Percentiles rank a stretch among this genome's conserved stretches.
phyloP scores from a whole-genome alignment of 2,113 vertebrate species.

The Crotalus viridis region DNA sequence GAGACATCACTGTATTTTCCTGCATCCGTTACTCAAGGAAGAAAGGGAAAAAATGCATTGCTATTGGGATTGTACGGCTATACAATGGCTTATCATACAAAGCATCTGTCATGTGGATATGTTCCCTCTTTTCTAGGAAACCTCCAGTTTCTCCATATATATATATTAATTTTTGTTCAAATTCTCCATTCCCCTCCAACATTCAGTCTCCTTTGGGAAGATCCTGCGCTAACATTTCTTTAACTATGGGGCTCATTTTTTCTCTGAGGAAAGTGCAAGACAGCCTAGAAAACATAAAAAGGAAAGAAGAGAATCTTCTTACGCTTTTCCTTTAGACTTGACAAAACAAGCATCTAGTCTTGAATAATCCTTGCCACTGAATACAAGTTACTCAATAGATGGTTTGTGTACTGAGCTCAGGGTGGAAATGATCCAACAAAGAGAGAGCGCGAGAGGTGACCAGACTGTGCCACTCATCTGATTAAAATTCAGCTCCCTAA shows the following conservation, averaged over 20 bases:
- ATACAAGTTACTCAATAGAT: conserved; percentile 62
- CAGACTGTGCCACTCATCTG: conserved; percentile 58
- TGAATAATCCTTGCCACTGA: conserved; percentile 68
- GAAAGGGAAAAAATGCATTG: neutral
- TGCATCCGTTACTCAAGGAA: neutral
- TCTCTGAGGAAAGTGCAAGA: conserved; percentile 52
- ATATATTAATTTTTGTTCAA: neutral
- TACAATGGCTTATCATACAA: neutral
- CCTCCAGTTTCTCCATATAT: neutral
- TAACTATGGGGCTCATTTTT: conserved; percentile 48
- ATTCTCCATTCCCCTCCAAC: neutral
- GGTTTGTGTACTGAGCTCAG: conserved; percentile 62
- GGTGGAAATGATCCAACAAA: conserved; percentile 68
- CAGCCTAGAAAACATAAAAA: conserved; percentile 59
- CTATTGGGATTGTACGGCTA: too few relatives aligned
- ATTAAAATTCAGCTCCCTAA: conserved; percentile 53
- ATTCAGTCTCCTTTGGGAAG: conserved; percentile 3
- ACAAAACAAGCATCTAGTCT: conserved; percentile 66
- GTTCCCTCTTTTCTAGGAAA: neutral
- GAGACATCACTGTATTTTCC: neutral
- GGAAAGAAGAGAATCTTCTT: conserved; percentile 61
- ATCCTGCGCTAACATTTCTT: conserved; percentile 41
- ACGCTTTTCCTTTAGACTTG: conserved; percentile 53
- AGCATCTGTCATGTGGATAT: neutral
- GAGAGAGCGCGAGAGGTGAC: conserved; percentile 57